phyloP scores from a whole-genome alignment of 2,113 vertebrate genomes.

The Zosterops pallidus region DNA sequence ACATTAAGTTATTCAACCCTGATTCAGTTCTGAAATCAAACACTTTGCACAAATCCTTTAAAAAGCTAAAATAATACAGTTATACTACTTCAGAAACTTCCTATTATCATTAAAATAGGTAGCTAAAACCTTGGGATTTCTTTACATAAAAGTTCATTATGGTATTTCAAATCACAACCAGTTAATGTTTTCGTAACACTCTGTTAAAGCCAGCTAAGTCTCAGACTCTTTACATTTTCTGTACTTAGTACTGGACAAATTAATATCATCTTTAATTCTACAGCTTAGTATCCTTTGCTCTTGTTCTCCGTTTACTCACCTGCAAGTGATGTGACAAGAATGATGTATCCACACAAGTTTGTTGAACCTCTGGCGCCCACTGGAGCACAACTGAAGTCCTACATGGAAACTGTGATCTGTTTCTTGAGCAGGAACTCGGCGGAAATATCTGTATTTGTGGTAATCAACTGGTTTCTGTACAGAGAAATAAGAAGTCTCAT shows the following conservation, averaged over 20 bases:
- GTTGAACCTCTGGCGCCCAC: constrained; percentile 90
- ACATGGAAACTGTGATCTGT: constrained; percentile 94
- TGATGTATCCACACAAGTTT: constrained; percentile 98
- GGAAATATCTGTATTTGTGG: constrained; percentile 90
- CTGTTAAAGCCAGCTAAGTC: neutral
- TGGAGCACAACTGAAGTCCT: constrained; percentile 90
- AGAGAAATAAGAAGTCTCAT: neutral
- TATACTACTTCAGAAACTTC: neutral
- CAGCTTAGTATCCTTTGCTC: neutral
- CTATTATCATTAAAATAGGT: neutral
- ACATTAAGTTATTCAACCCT: neutral
- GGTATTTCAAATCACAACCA: neutral
- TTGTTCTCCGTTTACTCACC: constrained; percentile 72
- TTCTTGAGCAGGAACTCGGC: constrained; percentile 85
- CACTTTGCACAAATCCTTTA: neutral
- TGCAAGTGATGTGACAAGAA: constrained; percentile 94
- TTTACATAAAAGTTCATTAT: neutral
- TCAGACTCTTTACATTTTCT: neutral
- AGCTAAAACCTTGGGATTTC: neutral
- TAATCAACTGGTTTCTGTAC: constrained; percentile 87
- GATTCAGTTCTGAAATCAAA: neutral
- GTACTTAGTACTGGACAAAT: neutral
- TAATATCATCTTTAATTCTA: neutral
- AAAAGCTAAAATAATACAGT: neutral
- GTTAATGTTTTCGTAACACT: neutral